These are phyloP conservation scores for Incurvaria masculella DNA, from an alignment of 2,888 invertebrate species.

Conservation along the genomic window DNA sequence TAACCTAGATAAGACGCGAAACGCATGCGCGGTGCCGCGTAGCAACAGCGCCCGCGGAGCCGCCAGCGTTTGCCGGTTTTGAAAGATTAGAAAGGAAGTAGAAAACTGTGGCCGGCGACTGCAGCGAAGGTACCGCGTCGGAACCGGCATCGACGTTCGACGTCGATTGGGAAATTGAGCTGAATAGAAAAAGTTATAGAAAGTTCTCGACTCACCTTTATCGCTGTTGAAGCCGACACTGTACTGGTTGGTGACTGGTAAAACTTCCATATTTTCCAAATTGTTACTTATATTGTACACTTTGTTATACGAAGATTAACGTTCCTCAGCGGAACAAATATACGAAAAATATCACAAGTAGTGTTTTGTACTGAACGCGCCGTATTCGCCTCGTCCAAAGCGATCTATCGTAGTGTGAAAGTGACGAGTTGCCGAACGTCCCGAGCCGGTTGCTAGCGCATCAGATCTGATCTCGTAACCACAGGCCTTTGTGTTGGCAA, in stretches of 20 bases:
- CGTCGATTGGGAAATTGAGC: conserved; percentile 1
- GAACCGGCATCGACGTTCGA: not conserved
- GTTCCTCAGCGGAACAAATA: conserved; percentile 48
- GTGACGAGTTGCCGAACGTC: not conserved
- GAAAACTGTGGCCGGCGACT: conserved; percentile 40
- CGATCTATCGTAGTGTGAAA: conserved; percentile 1
- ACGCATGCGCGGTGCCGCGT: conserved; percentile 29
- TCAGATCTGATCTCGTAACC: conserved; percentile 56
- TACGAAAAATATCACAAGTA: conserved; percentile 56
- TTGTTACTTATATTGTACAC: conserved; percentile 57
- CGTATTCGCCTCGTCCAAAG: conserved; percentile 12
- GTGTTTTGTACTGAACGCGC: conserved; percentile 53
- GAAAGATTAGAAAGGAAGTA: conserved; percentile 18
- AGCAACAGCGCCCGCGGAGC: conserved; percentile 31
- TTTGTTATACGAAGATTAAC: conserved; percentile 42
- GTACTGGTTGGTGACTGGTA: conserved; percentile 73
- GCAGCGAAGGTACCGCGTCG: too few relatives aligned
- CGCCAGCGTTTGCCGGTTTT: conserved; percentile 24
- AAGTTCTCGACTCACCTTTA: conserved; percentile 62
- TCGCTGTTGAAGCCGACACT: conserved; percentile 73
- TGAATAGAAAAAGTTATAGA: conserved; percentile 25
- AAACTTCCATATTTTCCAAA: conserved; percentile 72
- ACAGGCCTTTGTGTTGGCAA: conserved; percentile 45
- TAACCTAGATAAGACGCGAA: conserved; percentile 17
- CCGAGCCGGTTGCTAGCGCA: conserved; percentile 32